A percentile compares a stretch with the other conserved stretches of the same genome.
phyloP scores from a whole-genome alignment of 1,140 invertebrate species.

The Dinoponera quadriceps region DNA sequence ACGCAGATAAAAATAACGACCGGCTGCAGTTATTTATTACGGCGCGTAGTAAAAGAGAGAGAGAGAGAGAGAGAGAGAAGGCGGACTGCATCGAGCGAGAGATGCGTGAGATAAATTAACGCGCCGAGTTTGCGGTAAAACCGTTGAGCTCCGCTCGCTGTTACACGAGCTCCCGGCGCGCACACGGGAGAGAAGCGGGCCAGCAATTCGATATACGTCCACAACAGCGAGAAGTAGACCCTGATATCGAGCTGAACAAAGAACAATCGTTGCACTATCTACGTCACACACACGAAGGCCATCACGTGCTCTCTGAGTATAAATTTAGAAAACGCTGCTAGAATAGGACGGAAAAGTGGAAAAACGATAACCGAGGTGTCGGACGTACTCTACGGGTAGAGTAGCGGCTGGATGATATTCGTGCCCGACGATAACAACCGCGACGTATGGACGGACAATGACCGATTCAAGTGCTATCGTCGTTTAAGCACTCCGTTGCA shows the following conservation, averaged over 20 bases:
- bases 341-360: conserved; percentile 60
- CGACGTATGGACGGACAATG: conserved; percentile 38
- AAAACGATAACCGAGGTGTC: conserved; percentile 55
- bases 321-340: conserved; percentile 57
- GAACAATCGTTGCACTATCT: conserved; percentile 60
- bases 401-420: conserved; percentile 29
- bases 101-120: neutral
- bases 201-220: conserved; percentile 48
- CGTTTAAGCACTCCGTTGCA: neutral
- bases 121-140: conserved; percentile 18
- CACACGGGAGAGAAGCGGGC: conserved; percentile 33
- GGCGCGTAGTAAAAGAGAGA: neutral
- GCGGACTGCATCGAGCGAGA: neutral
- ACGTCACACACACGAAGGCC: conserved; percentile 56
- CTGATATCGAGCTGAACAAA: conserved; percentile 57
- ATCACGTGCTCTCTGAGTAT: conserved; percentile 54
- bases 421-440: conserved; percentile 42
- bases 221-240: conserved; percentile 29
- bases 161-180: conserved; percentile 2
- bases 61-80: too few relatives aligned
- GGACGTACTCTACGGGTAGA: neutral
- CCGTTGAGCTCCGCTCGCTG: neutral
- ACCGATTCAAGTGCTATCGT: conserved; percentile 16
- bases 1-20: too few relatives aligned
- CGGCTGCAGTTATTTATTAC: neutral